Conservation (phyloP, 2,797 vertebrate genomes). For the Platalea minor region DNA sequence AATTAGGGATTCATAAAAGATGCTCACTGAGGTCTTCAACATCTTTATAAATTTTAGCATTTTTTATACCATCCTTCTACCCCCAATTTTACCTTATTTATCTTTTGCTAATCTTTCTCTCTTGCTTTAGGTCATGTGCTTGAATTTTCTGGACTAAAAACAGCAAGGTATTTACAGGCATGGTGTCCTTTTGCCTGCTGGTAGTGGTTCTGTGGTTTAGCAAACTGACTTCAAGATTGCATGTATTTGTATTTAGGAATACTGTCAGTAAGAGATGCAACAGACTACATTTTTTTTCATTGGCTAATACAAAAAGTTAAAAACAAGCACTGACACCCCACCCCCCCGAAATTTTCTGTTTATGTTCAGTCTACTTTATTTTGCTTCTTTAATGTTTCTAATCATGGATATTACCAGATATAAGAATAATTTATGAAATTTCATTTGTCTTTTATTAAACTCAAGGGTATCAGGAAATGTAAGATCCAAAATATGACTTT, state of each 20-base stretch:
- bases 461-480: not conserved
- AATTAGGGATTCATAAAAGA: not conserved
- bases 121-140: not conserved
- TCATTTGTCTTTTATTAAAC: not conserved
- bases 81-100: not conserved
- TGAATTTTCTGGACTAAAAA: not conserved
- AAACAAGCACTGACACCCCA: not conserved
- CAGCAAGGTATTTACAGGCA: not conserved
- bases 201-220: not conserved
- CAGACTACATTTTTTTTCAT: not conserved
- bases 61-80: not conserved
- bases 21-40: not conserved
- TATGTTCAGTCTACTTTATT: not conserved
- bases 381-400: not conserved
- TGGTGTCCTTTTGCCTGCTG: not conserved
- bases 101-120: not conserved
- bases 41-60: not conserved
- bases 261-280: not conserved
- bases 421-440: not conserved
- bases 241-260: not conserved
- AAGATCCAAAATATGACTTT: not conserved
- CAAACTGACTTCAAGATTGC: not conserved
- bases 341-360: fast-evolving
- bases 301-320: not conserved
- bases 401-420: not conserved